Evolutionary conservation across 2,888 invertebrate species (phyloP).

Genomic region (Andrena fulva): DNA sequence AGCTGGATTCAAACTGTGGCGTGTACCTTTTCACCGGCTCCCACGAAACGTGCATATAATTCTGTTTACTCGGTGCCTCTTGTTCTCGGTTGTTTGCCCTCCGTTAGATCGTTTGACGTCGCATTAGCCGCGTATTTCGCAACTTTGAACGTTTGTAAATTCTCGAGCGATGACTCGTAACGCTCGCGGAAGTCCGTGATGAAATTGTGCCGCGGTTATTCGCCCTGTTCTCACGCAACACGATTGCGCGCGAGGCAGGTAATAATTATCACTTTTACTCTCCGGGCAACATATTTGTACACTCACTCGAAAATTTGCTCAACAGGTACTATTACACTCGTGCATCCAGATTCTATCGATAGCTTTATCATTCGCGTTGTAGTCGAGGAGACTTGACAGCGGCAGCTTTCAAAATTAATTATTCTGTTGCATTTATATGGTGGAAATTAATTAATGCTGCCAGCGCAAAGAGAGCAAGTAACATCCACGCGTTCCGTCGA

Average conservation of each 20-base stretch:
- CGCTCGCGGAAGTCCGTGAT: conserved; percentile 64
- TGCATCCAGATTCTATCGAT: too few relatives aligned
- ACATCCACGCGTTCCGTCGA: conserved; percentile 17
- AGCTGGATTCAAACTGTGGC: neutral
- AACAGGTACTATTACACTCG: too few relatives aligned
- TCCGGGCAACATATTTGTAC: neutral
- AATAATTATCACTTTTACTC: conserved; percentile 11
- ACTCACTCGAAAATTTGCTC: too few relatives aligned
- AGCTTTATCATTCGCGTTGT: too few relatives aligned
- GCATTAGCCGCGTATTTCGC: neutral
- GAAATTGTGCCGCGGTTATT: conserved; percentile 61
- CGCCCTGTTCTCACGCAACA: conserved; percentile 22
- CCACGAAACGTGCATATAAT: neutral
- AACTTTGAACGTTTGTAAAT: conserved; percentile 47
- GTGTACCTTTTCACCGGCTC: neutral
- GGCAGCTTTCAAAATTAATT: too few relatives aligned
- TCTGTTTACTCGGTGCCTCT: neutral
- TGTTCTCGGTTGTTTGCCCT: neutral
- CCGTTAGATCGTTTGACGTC: neutral
- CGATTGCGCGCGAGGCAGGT: conserved; percentile 21
- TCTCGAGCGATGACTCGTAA: conserved; percentile 64
- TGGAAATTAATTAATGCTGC: neutral
- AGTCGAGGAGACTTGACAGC: too few relatives aligned
- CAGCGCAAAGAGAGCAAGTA: conserved; percentile 6
- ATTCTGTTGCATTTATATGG: too few relatives aligned